phyloP scores from a whole-genome alignment of 2,888 invertebrate species.

The Gymnocheta viridis region DNA sequence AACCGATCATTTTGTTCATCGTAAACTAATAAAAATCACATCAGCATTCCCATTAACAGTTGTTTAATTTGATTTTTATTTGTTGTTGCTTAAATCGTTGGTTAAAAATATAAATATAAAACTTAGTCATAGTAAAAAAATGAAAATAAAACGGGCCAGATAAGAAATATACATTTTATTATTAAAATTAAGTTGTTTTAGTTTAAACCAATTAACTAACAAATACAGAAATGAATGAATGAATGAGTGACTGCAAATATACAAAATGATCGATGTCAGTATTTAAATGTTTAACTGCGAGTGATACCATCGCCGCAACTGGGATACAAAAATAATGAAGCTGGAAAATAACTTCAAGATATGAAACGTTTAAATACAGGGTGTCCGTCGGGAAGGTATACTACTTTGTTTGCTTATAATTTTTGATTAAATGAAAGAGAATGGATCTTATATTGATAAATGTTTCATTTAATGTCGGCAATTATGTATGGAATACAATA shows the following conservation, averaged over 20 bases:
- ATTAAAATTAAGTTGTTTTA: constrained; percentile 46
- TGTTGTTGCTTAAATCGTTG: neutral
- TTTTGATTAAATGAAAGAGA: too few relatives aligned
- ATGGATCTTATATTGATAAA: too few relatives aligned
- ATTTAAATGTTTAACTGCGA: constrained; percentile 36
- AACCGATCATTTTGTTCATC: constrained; percentile 35
- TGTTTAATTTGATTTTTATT: constrained; percentile 31
- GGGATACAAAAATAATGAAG: neutral
- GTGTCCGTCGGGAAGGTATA: neutral
- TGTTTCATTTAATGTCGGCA: too few relatives aligned
- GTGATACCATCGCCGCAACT: neutral
- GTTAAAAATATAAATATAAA: neutral
- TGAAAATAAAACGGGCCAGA: constrained; percentile 26
- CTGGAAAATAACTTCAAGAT: neutral
- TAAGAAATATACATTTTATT: constrained; percentile 32
- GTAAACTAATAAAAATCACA: constrained; percentile 67
- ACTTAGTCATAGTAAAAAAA: neutral
- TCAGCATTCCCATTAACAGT: constrained; percentile 64
- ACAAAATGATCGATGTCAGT: constrained; percentile 40
- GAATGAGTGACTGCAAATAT: neutral
- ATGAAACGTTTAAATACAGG: neutral
- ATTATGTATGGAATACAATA: too few relatives aligned
- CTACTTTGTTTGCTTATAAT: too few relatives aligned
- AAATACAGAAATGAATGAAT: neutral
- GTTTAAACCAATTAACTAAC: constrained; percentile 10